Evolutionary conservation across 2,113 vertebrate genomes (phyloP).

Genomic region (Varanus komodoensis): DNA sequence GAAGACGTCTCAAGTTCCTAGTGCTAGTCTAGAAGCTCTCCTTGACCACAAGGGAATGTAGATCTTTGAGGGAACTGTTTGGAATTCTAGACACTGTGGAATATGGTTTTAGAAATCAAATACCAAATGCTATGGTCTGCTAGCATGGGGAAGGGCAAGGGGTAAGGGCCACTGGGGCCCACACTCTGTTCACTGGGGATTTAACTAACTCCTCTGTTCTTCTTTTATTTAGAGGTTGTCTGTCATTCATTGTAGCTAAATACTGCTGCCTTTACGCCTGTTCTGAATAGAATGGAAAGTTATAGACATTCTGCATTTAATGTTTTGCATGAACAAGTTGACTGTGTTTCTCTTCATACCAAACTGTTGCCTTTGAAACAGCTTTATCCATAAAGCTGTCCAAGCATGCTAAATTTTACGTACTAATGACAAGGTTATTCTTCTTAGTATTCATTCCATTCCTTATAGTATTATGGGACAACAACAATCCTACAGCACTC

Average conservation of each 20-base stretch:
- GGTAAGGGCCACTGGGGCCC: neutral
- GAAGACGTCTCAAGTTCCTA: neutral
- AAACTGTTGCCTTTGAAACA: slow-evolving; percentile 37
- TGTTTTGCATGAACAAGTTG: slow-evolving; percentile 41
- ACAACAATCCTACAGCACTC: slow-evolving; percentile 34
- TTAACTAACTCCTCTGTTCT: neutral
- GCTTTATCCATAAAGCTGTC: slow-evolving; percentile 35
- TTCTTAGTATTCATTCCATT: slow-evolving; percentile 38
- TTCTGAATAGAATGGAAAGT: slow-evolving; percentile 57
- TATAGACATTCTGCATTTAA: slow-evolving; percentile 39
- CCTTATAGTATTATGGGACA: slow-evolving; percentile 41
- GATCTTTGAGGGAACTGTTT: neutral
- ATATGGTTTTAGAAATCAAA: neutral
- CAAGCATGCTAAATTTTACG: slow-evolving; percentile 48
- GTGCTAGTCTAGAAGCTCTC: neutral
- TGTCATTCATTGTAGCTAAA: neutral
- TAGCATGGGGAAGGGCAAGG: neutral
- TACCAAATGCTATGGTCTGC: neutral
- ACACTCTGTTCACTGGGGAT: neutral
- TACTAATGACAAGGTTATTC: slow-evolving; percentile 48
- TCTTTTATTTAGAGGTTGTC: slow-evolving; percentile 39
- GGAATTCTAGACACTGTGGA: neutral
- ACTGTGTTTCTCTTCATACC: slow-evolving; percentile 55
- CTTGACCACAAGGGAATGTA: neutral
- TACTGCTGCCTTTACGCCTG: slow-evolving; percentile 36